Evolutionary conservation across 2,113 vertebrate species (phyloP).

Genomic region (Cariama cristata): DNA sequence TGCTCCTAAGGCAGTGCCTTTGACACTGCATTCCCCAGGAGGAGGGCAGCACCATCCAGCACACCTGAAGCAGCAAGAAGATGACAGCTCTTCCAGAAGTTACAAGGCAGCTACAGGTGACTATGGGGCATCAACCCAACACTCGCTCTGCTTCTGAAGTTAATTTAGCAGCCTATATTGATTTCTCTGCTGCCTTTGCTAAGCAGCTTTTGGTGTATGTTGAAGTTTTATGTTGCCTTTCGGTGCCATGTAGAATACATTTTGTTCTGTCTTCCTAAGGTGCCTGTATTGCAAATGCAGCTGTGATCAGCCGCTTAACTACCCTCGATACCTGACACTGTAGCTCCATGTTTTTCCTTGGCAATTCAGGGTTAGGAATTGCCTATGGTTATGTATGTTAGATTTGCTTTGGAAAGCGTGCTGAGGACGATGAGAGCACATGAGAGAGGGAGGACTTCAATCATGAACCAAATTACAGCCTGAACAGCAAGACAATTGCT

Average conservation of each 20-base stretch:
- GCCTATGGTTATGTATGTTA: neutral
- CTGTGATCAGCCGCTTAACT: neutral
- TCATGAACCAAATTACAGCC: neutral
- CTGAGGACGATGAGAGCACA: neutral
- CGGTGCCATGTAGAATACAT: neutral
- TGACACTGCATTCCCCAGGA: rapidly evolving
- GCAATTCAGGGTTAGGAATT: neutral
- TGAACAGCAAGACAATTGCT: neutral
- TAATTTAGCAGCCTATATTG: neutral
- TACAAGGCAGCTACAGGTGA: neutral
- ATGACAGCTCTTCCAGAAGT: neutral
- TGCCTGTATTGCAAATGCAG: neutral
- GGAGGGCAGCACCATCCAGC: neutral
- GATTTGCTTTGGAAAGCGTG: neutral
- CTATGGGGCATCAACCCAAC: neutral
- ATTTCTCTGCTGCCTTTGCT: neutral
- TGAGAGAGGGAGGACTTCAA: neutral
- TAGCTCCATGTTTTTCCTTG: neutral
- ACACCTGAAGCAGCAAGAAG: neutral
- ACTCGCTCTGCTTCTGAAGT: neutral
- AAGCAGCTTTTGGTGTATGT: neutral
- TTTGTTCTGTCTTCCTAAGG: neutral
- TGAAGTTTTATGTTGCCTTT: neutral
- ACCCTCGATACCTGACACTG: neutral
- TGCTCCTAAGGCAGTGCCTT: rapidly evolving